A percentile compares a stretch with the other conserved stretches of the same genome.
phyloP scores from a whole-genome alignment of 1,140 invertebrate species.

The Tetramorium parvispinum region DNA sequence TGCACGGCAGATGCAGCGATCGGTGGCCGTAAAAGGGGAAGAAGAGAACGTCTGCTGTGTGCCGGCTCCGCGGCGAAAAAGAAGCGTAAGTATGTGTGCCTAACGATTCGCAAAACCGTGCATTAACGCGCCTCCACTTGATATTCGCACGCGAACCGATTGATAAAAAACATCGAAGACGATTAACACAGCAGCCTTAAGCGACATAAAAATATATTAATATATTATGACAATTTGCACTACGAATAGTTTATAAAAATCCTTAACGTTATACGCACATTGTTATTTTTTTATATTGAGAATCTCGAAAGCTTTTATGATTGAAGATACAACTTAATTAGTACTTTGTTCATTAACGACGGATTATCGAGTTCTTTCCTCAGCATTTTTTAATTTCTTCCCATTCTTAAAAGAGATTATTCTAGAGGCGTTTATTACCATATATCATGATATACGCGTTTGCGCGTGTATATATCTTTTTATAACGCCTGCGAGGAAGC shows the following conservation, averaged over 20 bases:
- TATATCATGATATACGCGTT: neutral
- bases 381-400: neutral
- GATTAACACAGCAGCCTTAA: neutral
- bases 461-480: neutral
- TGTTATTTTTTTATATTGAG: neutral
- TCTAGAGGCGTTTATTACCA: neutral
- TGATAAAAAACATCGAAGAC: neutral
- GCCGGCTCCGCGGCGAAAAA: constrained; percentile 27
- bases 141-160: neutral
- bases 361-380: neutral
- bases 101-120: constrained; percentile 51
- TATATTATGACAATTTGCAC: neutral
- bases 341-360: neutral
- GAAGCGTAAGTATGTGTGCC: constrained; percentile 21
- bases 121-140: constrained; percentile 26
- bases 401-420: constrained; percentile 9
- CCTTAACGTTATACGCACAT: neutral
- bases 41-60: constrained; percentile 44
- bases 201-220: neutral
- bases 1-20: constrained; percentile 59
- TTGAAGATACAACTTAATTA: constrained; percentile 15
- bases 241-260: neutral
- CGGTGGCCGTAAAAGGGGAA: constrained; percentile 42
- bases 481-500: constrained; percentile 11
- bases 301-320: neutral